Evolutionary conservation across 2,113 vertebrate genomes (phyloP).

Genomic region (Opisthocomus hoazin): DNA sequence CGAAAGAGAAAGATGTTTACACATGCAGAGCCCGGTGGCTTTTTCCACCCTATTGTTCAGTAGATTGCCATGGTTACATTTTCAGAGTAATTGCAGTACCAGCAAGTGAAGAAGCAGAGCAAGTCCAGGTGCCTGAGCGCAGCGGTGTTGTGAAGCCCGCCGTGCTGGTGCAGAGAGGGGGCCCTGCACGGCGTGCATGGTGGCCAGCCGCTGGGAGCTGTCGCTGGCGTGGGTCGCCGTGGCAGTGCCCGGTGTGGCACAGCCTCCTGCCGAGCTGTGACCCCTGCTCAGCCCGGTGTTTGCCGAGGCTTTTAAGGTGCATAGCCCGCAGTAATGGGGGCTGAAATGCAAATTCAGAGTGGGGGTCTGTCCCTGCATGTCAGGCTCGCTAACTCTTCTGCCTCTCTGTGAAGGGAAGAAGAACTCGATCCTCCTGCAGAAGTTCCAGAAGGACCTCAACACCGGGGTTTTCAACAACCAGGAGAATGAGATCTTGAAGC

Average conservation of each 20-base stretch:
- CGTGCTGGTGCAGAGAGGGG: rapidly evolving
- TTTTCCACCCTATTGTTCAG: not conserved
- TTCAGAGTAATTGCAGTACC: not conserved
- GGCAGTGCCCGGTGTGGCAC: rapidly evolving
- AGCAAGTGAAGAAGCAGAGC: not conserved
- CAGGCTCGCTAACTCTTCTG: not conserved
- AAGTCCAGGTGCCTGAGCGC: not conserved
- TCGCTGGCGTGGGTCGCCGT: no score
- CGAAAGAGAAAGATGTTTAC: not conserved
- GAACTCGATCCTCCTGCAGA: conserved; percentile 95
- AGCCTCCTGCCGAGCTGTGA: rapidly evolving
- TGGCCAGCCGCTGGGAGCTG: rapidly evolving
- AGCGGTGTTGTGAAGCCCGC: rapidly evolving
- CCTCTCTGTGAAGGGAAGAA: conserved; percentile 87
- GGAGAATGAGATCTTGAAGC: conserved; percentile 98
- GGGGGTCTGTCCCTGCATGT: rapidly evolving
- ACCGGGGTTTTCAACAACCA: conserved; percentile 98
- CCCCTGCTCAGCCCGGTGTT: not conserved
- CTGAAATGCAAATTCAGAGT: not conserved
- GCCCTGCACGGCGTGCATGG: rapidly evolving
- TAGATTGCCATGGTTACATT: not conserved
- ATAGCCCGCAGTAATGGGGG: not conserved
- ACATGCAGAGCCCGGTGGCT: not conserved
- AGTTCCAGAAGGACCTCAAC: conserved; percentile 98
- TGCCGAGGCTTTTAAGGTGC: not conserved